Evolutionary conservation across 2,113 vertebrate species (phyloP).

Genomic region (Craseonycteris thonglongyai): DNA sequence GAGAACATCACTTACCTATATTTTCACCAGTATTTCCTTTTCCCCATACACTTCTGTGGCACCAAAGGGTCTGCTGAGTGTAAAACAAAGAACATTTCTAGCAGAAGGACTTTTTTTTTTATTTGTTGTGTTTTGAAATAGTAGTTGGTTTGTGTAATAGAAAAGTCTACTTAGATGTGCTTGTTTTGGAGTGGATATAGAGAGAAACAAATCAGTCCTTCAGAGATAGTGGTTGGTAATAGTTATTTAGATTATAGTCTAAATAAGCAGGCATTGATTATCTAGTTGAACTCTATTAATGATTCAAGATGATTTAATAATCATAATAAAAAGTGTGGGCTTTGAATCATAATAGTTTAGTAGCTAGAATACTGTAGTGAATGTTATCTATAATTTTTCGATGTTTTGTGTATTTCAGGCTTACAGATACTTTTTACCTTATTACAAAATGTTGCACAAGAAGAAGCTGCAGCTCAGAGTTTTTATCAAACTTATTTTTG

Average conservation of each 20-base stretch:
- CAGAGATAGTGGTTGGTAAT: background rate
- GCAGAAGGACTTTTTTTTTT: background rate
- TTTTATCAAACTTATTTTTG: constrained; percentile 99
- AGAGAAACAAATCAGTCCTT: background rate
- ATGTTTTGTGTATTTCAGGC: constrained; percentile 76
- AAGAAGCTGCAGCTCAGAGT: constrained; percentile 96
- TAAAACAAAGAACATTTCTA: background rate
- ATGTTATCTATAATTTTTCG: background rate
- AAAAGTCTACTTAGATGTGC: background rate
- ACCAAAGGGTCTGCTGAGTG: background rate
- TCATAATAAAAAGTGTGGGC: background rate
- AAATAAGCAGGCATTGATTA: background rate
- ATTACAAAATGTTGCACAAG: constrained; percentile 97
- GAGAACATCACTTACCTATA: background rate
- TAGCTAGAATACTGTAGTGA: background rate
- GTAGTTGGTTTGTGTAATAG: background rate
- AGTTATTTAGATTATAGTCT: background rate
- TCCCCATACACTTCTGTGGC: background rate
- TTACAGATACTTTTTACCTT: constrained; percentile 97
- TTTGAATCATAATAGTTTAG: background rate
- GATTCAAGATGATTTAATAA: background rate
- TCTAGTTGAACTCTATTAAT: background rate
- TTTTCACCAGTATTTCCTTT: background rate
- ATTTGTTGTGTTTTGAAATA: background rate
- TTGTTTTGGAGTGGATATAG: background rate